Percentiles rank a stretch among this genome's conserved stretches.
Conservation (phyloP, 1,140 invertebrate genomes). For the Himalopsyche phryganea region DNA sequence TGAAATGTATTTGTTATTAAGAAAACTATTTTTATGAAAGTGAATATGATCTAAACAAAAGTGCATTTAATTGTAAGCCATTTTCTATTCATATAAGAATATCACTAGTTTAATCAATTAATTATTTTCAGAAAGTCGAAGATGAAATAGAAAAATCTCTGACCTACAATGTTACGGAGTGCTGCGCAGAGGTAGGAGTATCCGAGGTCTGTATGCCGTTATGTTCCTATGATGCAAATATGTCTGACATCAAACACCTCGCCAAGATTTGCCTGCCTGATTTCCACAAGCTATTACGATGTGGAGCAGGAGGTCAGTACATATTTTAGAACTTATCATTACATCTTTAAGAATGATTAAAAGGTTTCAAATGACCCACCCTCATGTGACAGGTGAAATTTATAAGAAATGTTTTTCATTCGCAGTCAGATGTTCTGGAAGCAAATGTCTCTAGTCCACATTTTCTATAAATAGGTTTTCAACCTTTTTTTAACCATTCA, state of each 20-base stretch:
- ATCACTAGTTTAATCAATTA: background rate
- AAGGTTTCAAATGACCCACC: too few species aligned
- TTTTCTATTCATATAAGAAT: too few species aligned
- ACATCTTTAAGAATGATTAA: background rate
- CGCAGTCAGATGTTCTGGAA: too few species aligned
- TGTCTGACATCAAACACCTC: constrained; percentile 68
- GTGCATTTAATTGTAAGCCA: too few species aligned
- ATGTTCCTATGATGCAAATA: constrained; percentile 75
- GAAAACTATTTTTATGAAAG: too few species aligned
- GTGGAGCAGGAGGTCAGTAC: constrained; percentile 46
- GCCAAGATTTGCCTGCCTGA: constrained; percentile 63
- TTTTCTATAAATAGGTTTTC: too few species aligned
- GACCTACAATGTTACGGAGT: constrained; percentile 73
- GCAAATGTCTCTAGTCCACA: too few species aligned
- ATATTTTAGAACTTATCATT: background rate
- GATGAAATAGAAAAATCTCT: constrained; percentile 54
- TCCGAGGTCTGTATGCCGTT: constrained; percentile 71
- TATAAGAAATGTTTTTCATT: too few species aligned
- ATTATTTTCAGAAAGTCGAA: constrained; percentile 48
- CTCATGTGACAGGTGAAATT: too few species aligned
- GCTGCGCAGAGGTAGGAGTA: constrained; percentile 68
- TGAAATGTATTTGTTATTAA: too few species aligned
- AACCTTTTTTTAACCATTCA: too few species aligned
- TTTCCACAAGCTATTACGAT: constrained; percentile 63
- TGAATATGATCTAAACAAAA: too few species aligned